Evolutionary conservation across 2,113 vertebrate species (phyloP), one percentile per base, ranked within the genome.

Genomic region (Otocyon megalotis): DNA sequence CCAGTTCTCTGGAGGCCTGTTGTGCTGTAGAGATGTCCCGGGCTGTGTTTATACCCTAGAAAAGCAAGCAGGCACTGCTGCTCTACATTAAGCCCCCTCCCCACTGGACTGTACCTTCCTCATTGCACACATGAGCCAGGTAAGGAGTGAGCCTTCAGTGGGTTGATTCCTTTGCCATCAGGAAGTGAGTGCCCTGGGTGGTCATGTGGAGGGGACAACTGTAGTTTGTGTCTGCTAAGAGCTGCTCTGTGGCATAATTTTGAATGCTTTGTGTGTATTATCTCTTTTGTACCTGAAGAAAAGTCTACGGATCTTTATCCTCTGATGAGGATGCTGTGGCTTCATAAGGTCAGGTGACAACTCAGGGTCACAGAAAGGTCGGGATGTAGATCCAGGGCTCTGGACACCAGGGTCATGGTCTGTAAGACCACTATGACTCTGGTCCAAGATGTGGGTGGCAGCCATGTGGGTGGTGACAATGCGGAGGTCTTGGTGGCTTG

Each of bases 331-430:
- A 56, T 32, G n/a, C 22, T 16, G 50, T 30, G 28, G 48, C 8
- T 2, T 15, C 60, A 30, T 48, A 67, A 43, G 24, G 32, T 72
- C 17, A 53, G 30, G 22, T 19, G 19, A 24, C 32, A 48, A 5
- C 26, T 8, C 3, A 2, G 2, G 28, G 80, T 24, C 62, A 16
- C 19, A 63, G 32, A 20, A 26, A n/a, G 5, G 5, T 30, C 0
- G 14, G 35, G 35, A 6, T 0, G 8, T 14, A 6, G 14, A 60
- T 2, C 48, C 30, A 26, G 50, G 26, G 22, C 65, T 65, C 62
- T 30, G 37, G 12, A 54, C 4, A 30, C 53, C 60, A 63, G 4
- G 26, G 43, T 17, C n/a, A 2, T 3, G 4, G 35, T 79, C 63
- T 30, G 24, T 32, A 43, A 24, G 50, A n/a, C 43, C 5, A 9